A percentile compares a stretch with the other conserved stretches of the same genome.
Evolutionary conservation across 1,140 invertebrate genomes (phyloP).

Genomic region (Cyclina sinensis): DNA sequence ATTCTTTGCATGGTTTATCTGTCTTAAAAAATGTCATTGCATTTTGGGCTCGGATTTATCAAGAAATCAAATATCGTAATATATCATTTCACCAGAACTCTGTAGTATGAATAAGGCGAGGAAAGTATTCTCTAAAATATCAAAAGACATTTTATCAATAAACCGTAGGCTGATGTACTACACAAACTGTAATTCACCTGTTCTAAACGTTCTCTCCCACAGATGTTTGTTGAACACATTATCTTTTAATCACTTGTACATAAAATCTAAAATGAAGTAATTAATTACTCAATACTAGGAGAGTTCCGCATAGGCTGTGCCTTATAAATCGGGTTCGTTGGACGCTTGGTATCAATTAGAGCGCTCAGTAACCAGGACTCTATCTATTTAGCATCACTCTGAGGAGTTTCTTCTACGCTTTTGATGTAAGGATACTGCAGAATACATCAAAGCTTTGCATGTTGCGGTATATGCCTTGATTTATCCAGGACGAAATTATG

Average conservation of each 20-base stretch:
- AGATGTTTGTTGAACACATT: slow-evolving; percentile 1
- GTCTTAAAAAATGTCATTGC: too few relatives aligned
- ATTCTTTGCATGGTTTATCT: too few relatives aligned
- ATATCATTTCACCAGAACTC: too few relatives aligned
- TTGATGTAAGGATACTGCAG: not conserved
- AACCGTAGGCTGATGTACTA: not conserved
- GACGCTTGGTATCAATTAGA: not conserved
- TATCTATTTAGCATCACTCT: not conserved
- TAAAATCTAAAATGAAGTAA: slow-evolving; percentile 3
- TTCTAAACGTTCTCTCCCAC: not conserved
- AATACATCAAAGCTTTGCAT: not conserved
- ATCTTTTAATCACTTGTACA: slow-evolving; percentile 27
- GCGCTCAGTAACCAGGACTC: not conserved
- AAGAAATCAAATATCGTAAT: too few relatives aligned
- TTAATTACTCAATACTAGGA: slow-evolving; percentile 10
- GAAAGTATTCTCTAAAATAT: too few relatives aligned
- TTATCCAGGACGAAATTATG: not conserved
- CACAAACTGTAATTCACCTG: not conserved
- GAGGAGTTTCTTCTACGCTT: not conserved
- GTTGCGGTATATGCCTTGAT: not conserved
- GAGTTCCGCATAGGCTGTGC: not conserved
- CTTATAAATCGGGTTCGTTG: not conserved
- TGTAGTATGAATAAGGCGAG: too few relatives aligned
- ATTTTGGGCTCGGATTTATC: too few relatives aligned
- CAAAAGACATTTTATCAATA: too few relatives aligned